Evolutionary conservation across 2,797 vertebrate species (phyloP).

Genomic region (Geotria australis): DNA sequence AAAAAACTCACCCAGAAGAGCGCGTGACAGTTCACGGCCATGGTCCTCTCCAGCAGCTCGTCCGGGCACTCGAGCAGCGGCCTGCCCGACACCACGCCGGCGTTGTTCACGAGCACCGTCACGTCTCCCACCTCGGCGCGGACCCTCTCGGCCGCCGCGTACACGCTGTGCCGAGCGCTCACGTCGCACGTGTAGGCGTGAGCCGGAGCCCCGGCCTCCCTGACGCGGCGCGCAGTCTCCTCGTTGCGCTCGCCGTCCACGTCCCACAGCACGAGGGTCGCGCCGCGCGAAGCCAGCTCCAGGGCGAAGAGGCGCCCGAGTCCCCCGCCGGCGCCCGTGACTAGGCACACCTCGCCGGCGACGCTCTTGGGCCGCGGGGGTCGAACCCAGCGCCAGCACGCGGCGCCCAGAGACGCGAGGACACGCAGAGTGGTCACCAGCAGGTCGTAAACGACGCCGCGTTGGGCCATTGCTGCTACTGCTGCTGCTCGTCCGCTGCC

Average conservation of each 20-base stretch:
- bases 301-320: conserved; percentile 1
- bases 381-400: background rate
- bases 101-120: conserved; percentile 18
- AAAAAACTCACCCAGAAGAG: conserved; percentile 13
- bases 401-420: too few species aligned
- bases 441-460: too few species aligned
- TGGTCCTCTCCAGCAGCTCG: conserved; percentile 16
- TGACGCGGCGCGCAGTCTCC: conserved; percentile 9
- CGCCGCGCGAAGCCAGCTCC: conserved; percentile 5
- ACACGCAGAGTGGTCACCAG: too few species aligned
- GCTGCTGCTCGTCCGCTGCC: too few species aligned
- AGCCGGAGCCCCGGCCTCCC: conserved; percentile 9
- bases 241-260: conserved; percentile 12
- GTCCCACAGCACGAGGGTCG: conserved; percentile 19
- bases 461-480: too few species aligned
- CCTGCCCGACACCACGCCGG: conserved; percentile 12
- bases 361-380: conserved; percentile 1
- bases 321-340: conserved; percentile 9
- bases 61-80: conserved; percentile 19
- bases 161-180: conserved; percentile 10
- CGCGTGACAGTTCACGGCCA: conserved; percentile 21
- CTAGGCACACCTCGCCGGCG: conserved; percentile 5
- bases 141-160: conserved; percentile 10
- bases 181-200: conserved; percentile 16
- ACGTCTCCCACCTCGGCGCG: conserved; percentile 14